Base-by-base conservation (phyloP, 2,888 invertebrate species). In the Drosophila melanosoma region DNA sequence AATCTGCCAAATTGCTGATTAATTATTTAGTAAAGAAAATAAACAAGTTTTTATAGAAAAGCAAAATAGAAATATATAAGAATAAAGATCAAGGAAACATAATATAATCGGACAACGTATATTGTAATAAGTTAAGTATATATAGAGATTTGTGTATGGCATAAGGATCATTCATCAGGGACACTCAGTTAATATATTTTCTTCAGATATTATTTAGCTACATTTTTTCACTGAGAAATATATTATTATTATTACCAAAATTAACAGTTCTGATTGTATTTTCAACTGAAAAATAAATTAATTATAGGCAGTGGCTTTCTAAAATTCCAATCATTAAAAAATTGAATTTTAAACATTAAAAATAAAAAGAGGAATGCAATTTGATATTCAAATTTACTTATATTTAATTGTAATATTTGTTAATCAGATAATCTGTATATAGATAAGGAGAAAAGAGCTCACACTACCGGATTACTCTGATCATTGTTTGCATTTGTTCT, bases 401-500 rank as follows among this genome's bases (percentile, higher is more conserved):
- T 26, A 12, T 69, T 29, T 38, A 23, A 12, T n/a, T 51, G 32
- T 3, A 15, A 35, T 65, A 49, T 23, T 52, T 48, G 49, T 48
- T 69, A 57, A 68, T 33, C 38, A 26, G 36, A 33, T 71, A 59
- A 59, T 36, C 17, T 33, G 10, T 4, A 20, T 38, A 12, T 48
- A 36, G 20, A 36, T 33, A 23, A 26, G 33, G 33, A 23, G n/a
- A 52, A 42, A 51, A 7, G 10, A 20, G 35, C 59, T 74, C 61
- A 38, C 33, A 58, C 81, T 33, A 45, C 45, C 6, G 10, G 69
- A 74, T 33, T 12, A 59, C 52, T 52, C 38, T 48, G 74, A 73
- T 73, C 51, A 20, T 29, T 36, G 51, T 56, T 52, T 40, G 54
- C n/a, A 8, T 45, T 29, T 17, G 57, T 56, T 48, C 52, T 51